Base-by-base conservation (phyloP, 1,140 invertebrate genomes). In the Drosophila serrata region DNA sequence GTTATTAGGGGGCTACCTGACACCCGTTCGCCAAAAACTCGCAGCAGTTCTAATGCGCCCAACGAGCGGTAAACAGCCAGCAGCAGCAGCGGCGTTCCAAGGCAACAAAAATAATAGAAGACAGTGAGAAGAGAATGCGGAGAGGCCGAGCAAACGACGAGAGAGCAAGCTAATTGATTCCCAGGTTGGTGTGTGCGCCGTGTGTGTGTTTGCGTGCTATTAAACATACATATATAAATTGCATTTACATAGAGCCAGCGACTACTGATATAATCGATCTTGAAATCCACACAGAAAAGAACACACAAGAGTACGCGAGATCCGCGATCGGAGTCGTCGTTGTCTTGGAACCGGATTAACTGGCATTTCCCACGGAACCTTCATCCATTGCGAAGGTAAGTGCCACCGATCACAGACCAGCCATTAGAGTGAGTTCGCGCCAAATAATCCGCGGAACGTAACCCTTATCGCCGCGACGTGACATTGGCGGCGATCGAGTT, bases 381-480 rank as follows among this genome's bases (percentile, higher is more conserved):
- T 55, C 51, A 55, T 2, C 51, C 19, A 33, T 68, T 68, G 29
- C 15, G 35, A 27, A 68, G 33, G 65, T 68, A 51, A 51, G 62
- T 68, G 35, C 37, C 31, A 42, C 17, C 17, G 33, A 4, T 9
- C 33, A 12, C 33, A 9, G 33, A 12, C 37, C 31, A 60, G n/a
- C 13, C 17, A 29, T 31, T 12, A 11, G 22, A 24, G 15, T 5
- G 22, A 11, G 8, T 22, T 27, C 17, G 17, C 24, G 27, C 24
- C 61, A 42, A 63, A 24, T 27, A 42, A 24, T 59, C 15, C 19
- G n/a, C 35, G 17, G 15, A 68, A 3, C 17, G 29, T 46, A 46
- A 46, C 22, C 45, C 51, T 79, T 81, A 81, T 81, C 79, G 70
- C 33, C 19, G 42, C 61, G 46, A 78, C 67, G 57, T 82, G 80